phyloP scores from a whole-genome alignment of 1,140 invertebrate genomes.

The Drosophila equinoxialis region DNA sequence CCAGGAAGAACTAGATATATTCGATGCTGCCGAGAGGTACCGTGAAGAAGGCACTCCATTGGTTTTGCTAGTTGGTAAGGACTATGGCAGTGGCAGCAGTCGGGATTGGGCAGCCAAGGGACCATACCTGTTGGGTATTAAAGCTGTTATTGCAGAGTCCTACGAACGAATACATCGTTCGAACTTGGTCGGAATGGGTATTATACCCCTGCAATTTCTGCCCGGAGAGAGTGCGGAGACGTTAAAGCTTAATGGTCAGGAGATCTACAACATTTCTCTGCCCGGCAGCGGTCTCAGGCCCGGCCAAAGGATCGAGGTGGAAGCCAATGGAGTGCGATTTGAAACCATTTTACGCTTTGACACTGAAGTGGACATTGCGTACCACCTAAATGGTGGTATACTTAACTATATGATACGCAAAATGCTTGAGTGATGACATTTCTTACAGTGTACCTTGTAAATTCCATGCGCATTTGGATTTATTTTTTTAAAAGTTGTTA shows the following conservation, averaged over 20 bases:
- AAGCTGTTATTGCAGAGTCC: constrained; percentile 46
- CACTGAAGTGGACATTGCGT: constrained; percentile 98
- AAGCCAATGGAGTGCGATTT: constrained; percentile 84
- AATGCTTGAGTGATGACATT: constrained; percentile 84
- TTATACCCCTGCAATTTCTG: constrained; percentile 42
- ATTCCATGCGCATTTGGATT: constrained; percentile 62
- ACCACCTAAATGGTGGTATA: constrained; percentile 97
- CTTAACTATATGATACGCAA: constrained; percentile 98
- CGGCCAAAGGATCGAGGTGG: constrained; percentile 72
- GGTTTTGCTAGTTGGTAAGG: constrained; percentile 47
- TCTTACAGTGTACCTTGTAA: constrained; percentile 18
- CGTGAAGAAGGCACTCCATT: constrained; percentile 34
- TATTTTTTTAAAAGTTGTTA: background rate
- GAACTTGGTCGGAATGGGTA: constrained; percentile 52
- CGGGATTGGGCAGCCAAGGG: constrained; percentile 58
- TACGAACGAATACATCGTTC: constrained; percentile 59
- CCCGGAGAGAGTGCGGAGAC: constrained; percentile 26
- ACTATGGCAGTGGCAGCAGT: constrained; percentile 50
- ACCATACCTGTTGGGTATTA: constrained; percentile 42
- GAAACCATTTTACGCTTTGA: constrained; percentile 90
- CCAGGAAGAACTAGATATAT: constrained; percentile 40
- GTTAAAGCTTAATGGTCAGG: constrained; percentile 33
- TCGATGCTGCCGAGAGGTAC: constrained; percentile 45
- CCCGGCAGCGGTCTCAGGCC: constrained; percentile 86
- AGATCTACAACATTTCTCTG: constrained; percentile 83